Evolutionary conservation across 2,113 vertebrate genomes (phyloP), one percentile per base, ranked within the genome.

Genomic region (Tetrax tetrax): DNA sequence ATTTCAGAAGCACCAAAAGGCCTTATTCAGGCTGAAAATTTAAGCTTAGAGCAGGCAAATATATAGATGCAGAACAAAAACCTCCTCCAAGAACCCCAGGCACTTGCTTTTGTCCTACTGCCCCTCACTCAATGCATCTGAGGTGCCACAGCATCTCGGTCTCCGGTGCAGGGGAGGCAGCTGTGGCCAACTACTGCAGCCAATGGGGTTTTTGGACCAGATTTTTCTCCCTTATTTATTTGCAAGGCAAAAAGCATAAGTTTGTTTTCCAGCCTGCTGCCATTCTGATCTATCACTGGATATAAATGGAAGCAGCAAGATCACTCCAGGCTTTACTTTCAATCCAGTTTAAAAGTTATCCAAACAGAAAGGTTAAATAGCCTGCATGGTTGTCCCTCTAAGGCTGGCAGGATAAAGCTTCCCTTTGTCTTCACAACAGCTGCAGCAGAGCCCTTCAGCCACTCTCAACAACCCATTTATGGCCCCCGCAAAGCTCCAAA

Each of bases 291-390:
- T 59, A 54, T 88, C 84, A 93, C 25, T 75, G 71, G 56, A 87
- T 96, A 93, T 91, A 96, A 95, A 95, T 88, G 87, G 94, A 96
- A 95, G 88, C 75, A 93, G 45, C 56, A 87, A 94, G 56, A 64
- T 90, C 92, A 77, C 31, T n/a, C 47, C 37, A 72, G 81, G 78
- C 54, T 93, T 91, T 87, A 76, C 60, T 95, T 96, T 61, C 71
- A 85, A 83, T 37, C 35, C 72, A 72, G 53, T 86, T 60, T 64
- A 85, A 28, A 91, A 86, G 78, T 68, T 94, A 83, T 65, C 64
- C 84, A 92, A 95, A 93, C 48, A 88, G 87, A 93, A 96, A 96
- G 83, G 89, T 93, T 90, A 88, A 89, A 90, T 33, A 85, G 87
- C n/a, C 35, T 0, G 0, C 2, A 1, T 4, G 4, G 71, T 60